Base-by-base conservation (phyloP, 2,797 vertebrate species). In the Sebastes trivittatus region DNA sequence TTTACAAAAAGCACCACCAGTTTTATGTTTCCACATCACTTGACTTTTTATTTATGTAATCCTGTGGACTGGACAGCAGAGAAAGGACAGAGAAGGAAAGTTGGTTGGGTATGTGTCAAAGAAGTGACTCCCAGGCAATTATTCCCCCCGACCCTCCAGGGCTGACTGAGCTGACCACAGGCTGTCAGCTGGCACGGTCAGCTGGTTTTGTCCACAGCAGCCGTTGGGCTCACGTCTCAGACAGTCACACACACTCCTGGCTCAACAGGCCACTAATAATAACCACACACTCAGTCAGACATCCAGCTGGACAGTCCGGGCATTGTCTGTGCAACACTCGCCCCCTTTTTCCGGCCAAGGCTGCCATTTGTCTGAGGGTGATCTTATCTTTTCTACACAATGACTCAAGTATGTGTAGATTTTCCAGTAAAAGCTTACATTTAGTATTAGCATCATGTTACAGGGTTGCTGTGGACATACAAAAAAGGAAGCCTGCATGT, bases 161-260 rank as follows among this genome's bases (percentile, higher is more conserved):
- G 25, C n/a, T 2, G 71, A 34, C 20, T 10, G 61, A 34, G 49
- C 13, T 23, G 75, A 38, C 25, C 11, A 2, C 59, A 3, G 65
- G 38, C 71, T 20, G 71, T 90, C 93, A 94, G 88, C 94, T 91
- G 91, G 60, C 38, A 6, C 23, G 5, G 87, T 86, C 92, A 93
- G 87, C 84, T 88, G 85, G 76, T 77, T 77, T 63, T 66, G 78
- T 91, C 86, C 77, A 22, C 70, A 65, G 81, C 89, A 89, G 90
- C 84, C 82, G 63, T 67, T 63, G 52, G 66, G 52, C 70, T 77
- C 86, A 75, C 74, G 86, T 90, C 84, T 86, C 77, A 64, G 32
- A 83, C 90, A 93, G 63, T 77, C 83, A 80, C 80, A 77, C 72
- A 67, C 85, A 49, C 76, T 84, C 79, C 30, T 66, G 78, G 30